phyloP scores from a whole-genome alignment of 1,140 invertebrate species.

The Tetragonula clypearis region DNA sequence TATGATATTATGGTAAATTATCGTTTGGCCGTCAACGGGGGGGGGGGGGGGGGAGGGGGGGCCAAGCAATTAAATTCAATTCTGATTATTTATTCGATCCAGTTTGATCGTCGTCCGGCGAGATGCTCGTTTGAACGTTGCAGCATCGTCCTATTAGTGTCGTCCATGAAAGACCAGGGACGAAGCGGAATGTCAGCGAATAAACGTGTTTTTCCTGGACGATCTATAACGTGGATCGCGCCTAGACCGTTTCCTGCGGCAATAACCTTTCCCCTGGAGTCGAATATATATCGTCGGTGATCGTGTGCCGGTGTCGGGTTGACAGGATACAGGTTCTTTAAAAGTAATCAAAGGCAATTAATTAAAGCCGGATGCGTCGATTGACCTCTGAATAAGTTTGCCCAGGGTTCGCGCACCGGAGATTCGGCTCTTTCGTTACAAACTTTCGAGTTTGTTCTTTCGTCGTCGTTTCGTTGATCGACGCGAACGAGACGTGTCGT shows the following conservation, averaged over 20 bases:
- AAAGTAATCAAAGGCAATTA: slow-evolving; percentile 73
- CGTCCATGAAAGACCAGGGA: background rate
- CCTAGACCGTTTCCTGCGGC: slow-evolving; percentile 60
- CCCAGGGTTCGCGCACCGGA: slow-evolving; percentile 60
- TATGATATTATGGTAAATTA: no score
- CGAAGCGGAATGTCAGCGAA: background rate
- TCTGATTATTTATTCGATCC: background rate
- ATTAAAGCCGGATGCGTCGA: slow-evolving; percentile 78
- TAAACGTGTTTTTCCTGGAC: background rate
- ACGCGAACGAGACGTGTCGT: no score
- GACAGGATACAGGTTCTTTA: slow-evolving; percentile 74
- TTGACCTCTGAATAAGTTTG: slow-evolving; percentile 71
- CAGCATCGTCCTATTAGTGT: background rate
- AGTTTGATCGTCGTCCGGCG: background rate
- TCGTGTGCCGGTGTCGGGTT: slow-evolving; percentile 20
- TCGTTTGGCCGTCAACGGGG: no score
- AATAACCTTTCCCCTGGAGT: slow-evolving; percentile 52
- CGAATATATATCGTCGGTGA: slow-evolving; percentile 46
- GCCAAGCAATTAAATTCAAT: no score
- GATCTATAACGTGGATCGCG: slow-evolving; percentile 39
- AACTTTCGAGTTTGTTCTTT: slow-evolving; percentile 4
- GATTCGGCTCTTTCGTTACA: slow-evolving; percentile 68
- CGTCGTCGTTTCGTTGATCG: background rate
- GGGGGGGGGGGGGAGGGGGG: no score
- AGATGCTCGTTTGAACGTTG: background rate